phyloP scores from a whole-genome alignment of 2,113 vertebrate genomes.

The Puntigrus tetrazona region DNA sequence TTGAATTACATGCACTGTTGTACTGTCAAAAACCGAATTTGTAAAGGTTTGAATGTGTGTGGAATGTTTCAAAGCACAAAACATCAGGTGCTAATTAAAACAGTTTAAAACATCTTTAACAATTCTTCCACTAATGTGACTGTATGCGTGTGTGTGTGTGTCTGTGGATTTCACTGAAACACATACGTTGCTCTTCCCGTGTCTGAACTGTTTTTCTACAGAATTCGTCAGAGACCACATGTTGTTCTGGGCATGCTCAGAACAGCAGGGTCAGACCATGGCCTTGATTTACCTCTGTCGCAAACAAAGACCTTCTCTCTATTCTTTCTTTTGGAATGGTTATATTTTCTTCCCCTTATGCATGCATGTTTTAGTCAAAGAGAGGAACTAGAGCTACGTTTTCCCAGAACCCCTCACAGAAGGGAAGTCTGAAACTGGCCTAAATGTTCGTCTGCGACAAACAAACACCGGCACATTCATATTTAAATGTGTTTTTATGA shows the following conservation, averaged over 20 bases:
- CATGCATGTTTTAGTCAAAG: slow-evolving; percentile 27
- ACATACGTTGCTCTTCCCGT: background rate
- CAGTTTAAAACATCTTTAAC: too few relatives aligned
- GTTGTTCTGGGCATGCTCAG: slow-evolving; percentile 12
- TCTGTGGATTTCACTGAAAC: background rate
- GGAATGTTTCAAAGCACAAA: background rate
- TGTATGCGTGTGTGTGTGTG: background rate
- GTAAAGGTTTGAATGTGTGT: background rate
- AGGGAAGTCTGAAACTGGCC: slow-evolving; percentile 47
- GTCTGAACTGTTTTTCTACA: background rate
- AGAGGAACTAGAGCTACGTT: slow-evolving; percentile 48
- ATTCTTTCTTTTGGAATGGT: slow-evolving; percentile 25
- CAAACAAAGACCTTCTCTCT: slow-evolving; percentile 36
- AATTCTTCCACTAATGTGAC: background rate
- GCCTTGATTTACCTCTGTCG: slow-evolving; percentile 32
- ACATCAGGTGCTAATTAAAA: background rate
- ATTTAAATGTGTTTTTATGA: slow-evolving; percentile 1
- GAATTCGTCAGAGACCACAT: slow-evolving; percentile 9
- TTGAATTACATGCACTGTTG: background rate
- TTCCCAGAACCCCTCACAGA: slow-evolving; percentile 53
- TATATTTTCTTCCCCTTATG: slow-evolving; percentile 33
- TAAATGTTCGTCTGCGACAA: background rate
- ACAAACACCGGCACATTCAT: background rate
- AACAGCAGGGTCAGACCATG: background rate
- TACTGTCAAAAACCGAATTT: background rate